Conservation (phyloP, 2,888 invertebrate species). For the Troglohyphantes excavatus region DNA sequence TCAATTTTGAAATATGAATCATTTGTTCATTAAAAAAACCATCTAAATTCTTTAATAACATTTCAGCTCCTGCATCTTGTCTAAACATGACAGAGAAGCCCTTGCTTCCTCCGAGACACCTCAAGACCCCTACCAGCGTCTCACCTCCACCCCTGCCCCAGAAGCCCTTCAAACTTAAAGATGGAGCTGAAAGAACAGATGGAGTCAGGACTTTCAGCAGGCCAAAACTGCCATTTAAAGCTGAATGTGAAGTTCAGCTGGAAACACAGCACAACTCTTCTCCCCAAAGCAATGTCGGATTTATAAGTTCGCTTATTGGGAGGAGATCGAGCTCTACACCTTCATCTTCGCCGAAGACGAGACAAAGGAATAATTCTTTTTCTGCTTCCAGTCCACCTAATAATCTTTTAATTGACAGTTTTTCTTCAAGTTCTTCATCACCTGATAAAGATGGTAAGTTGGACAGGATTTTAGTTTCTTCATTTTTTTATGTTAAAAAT, state of each 20-base stretch:
- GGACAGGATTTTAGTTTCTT: background rate
- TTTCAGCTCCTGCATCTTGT: conserved; percentile 24
- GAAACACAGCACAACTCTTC: conserved; percentile 20
- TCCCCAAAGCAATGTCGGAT: conserved; percentile 15
- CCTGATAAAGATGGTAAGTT: conserved; percentile 72
- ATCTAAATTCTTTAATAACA: background rate
- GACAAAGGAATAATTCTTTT: conserved; percentile 32
- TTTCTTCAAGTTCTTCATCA: conserved; percentile 64
- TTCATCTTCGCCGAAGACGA: conserved; percentile 50
- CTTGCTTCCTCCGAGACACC: conserved; percentile 53
- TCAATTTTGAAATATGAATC: too few relatives aligned
- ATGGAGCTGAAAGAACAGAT: conserved; percentile 36
- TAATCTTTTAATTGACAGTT: conserved; percentile 31
- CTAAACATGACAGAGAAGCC: conserved; percentile 56
- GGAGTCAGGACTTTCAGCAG: conserved; percentile 49
- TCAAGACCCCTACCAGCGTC: background rate
- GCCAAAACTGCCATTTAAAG: conserved; percentile 49
- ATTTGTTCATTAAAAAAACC: too few relatives aligned
- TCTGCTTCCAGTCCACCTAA: conserved; percentile 6
- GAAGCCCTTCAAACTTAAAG: conserved; percentile 68
- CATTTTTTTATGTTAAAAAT: too few relatives aligned
- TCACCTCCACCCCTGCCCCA: conserved; percentile 74
- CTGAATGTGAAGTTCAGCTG: conserved; percentile 16
- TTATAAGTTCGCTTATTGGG: conserved; percentile 69
- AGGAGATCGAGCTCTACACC: conserved; percentile 42